phyloP scores from a whole-genome alignment of 2,888 invertebrate species.

The Eristalinus aeneus region DNA sequence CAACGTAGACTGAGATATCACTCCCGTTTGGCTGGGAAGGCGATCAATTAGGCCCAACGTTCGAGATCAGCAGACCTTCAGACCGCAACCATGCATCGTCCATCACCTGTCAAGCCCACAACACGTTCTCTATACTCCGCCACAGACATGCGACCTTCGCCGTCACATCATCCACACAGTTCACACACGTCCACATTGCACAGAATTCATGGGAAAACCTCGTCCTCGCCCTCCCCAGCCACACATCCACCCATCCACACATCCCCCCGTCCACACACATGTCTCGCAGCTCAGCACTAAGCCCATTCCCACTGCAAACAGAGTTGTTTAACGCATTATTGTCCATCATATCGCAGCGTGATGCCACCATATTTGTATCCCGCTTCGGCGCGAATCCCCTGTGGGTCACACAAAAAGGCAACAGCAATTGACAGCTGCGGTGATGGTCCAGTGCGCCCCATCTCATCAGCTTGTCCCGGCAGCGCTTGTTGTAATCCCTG shows the following conservation, averaged over 20 bases:
- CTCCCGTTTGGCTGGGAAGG: too few species aligned
- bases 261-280: neutral
- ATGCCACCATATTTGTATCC: slow-evolving; percentile 36
- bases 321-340: slow-evolving; percentile 44
- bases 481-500: slow-evolving; percentile 36
- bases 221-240: neutral
- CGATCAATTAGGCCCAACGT: too few species aligned
- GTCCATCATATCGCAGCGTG: slow-evolving; percentile 60
- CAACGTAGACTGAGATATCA: too few species aligned
- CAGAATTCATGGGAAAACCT: neutral
- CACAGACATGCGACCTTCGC: too few species aligned
- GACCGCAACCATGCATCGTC: too few species aligned
- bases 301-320: slow-evolving; percentile 30
- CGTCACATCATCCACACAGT: too few species aligned
- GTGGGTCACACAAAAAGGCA: slow-evolving; percentile 30
- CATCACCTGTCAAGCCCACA: too few species aligned
- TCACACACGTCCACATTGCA: too few species aligned
- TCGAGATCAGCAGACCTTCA: too few species aligned
- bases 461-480: neutral
- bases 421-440: slow-evolving; percentile 52
- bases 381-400: slow-evolving; percentile 54
- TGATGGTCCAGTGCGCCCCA: neutral
- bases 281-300: neutral
- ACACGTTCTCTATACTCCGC: too few species aligned
- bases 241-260: neutral